A percentile compares a stretch with the other conserved stretches of the same genome.
Evolutionary conservation across 2,113 vertebrate genomes (phyloP).

Genomic region (Columba janthina): DNA sequence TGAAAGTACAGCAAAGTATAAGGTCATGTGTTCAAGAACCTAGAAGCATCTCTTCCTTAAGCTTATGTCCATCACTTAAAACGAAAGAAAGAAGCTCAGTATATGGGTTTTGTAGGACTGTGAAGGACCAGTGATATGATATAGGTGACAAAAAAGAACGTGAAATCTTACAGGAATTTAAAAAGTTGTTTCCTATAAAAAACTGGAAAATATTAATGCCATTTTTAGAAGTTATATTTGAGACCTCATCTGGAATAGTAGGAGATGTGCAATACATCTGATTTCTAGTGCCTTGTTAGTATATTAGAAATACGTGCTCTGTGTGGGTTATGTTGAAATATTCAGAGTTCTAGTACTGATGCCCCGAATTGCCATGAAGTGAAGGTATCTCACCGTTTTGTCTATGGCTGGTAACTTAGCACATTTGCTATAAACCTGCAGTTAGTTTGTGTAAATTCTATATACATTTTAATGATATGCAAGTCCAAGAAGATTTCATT

Average conservation of each 20-base stretch:
- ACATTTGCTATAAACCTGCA: neutral
- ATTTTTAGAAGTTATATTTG: neutral
- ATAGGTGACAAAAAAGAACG: neutral
- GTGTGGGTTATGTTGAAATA: neutral
- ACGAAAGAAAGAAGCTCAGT: neutral
- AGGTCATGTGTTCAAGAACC: neutral
- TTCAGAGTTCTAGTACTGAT: neutral
- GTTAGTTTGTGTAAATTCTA: neutral
- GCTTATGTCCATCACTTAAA: neutral
- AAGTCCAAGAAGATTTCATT: neutral
- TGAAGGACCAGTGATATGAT: neutral
- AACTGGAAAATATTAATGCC: neutral
- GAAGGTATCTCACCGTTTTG: neutral
- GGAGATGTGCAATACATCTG: fast-evolving
- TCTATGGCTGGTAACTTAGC: neutral
- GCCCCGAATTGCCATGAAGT: neutral
- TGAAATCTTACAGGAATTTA: neutral
- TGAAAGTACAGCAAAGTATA: neutral
- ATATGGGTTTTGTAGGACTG: neutral
- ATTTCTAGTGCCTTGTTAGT: neutral
- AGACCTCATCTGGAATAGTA: neutral
- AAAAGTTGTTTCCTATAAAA: neutral
- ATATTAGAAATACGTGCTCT: neutral
- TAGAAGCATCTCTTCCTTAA: neutral
- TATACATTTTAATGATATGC: neutral